Evolutionary conservation across 2,888 invertebrate species (phyloP).

Genomic region (Cistogaster globosa): DNA sequence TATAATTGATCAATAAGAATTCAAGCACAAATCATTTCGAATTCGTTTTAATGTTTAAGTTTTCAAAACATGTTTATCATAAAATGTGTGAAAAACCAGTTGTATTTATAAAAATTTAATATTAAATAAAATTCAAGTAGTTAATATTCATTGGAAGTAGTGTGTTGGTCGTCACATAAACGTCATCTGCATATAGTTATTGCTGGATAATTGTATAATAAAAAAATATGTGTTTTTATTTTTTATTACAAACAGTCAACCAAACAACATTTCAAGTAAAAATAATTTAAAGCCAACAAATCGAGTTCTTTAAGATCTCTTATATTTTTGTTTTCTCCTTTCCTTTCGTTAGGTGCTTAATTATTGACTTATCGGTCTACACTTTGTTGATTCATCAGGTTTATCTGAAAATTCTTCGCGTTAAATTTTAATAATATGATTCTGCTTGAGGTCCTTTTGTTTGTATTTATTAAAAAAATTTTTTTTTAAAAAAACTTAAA

Average conservation of each 20-base stretch:
- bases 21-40: background rate
- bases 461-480: too few species aligned
- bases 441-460: too few species aligned
- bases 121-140: background rate
- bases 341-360: too few species aligned
- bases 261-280: too few species aligned
- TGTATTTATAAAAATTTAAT: background rate
- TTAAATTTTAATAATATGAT: too few species aligned
- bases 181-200: conserved; percentile 12
- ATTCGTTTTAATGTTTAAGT: background rate
- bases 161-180: background rate
- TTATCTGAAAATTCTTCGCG: too few species aligned
- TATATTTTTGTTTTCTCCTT: too few species aligned
- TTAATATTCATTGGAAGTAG: conserved; percentile 24
- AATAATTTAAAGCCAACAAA: too few species aligned
- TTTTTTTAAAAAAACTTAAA: too few species aligned
- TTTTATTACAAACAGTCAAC: background rate
- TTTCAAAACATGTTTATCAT: conserved; percentile 8
- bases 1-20: background rate
- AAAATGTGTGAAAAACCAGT: background rate
- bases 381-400: too few species aligned
- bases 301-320: too few species aligned
- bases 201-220: conserved; percentile 20
- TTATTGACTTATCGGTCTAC: too few species aligned
- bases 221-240: background rate